Conservation (phyloP, 2,888 invertebrate species). For the Heliothis peltigera region DNA sequence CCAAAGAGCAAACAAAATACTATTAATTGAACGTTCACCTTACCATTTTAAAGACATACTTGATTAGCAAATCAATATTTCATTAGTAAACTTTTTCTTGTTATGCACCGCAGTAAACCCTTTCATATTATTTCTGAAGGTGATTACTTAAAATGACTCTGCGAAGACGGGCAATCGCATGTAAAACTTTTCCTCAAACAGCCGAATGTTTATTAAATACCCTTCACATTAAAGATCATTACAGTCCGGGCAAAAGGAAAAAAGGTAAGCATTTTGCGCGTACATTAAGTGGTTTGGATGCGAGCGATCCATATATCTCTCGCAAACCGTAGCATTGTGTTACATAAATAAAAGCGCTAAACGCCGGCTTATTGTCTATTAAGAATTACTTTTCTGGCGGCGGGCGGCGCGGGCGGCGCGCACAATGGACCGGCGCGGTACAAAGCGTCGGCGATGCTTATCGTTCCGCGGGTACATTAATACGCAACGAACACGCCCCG, state of each 20-base stretch:
- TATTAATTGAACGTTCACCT: slow-evolving; percentile 22
- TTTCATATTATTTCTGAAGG: slow-evolving; percentile 31
- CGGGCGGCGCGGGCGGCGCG: slow-evolving; percentile 73
- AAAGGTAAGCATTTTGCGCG: slow-evolving; percentile 46
- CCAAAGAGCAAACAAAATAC: slow-evolving; percentile 22
- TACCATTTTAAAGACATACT: slow-evolving; percentile 19
- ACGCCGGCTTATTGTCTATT: slow-evolving; percentile 88
- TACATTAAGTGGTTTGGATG: slow-evolving; percentile 61
- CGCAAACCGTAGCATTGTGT: slow-evolving; percentile 81
- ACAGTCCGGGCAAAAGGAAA: slow-evolving; percentile 38
- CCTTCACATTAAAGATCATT: slow-evolving; percentile 58
- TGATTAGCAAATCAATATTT: slow-evolving; percentile 47
- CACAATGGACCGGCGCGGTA: slow-evolving; percentile 85
- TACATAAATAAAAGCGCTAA: slow-evolving; percentile 88
- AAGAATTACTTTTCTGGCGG: slow-evolving; percentile 88
- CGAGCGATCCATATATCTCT: slow-evolving; percentile 78
- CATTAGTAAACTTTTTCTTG: slow-evolving; percentile 40
- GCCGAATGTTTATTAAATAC: slow-evolving; percentile 65
- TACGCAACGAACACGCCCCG: slow-evolving; percentile 86
- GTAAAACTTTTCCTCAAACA: slow-evolving; percentile 55
- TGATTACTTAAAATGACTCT: slow-evolving; percentile 50
- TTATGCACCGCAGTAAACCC: slow-evolving; percentile 28
- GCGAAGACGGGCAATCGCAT: slow-evolving; percentile 37
- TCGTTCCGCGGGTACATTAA: slow-evolving; percentile 82
- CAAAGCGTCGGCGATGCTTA: slow-evolving; percentile 84